These are phyloP conservation scores for Cenopis cana DNA, from an alignment of 2,888 invertebrate species.

Conservation along the genomic window DNA sequence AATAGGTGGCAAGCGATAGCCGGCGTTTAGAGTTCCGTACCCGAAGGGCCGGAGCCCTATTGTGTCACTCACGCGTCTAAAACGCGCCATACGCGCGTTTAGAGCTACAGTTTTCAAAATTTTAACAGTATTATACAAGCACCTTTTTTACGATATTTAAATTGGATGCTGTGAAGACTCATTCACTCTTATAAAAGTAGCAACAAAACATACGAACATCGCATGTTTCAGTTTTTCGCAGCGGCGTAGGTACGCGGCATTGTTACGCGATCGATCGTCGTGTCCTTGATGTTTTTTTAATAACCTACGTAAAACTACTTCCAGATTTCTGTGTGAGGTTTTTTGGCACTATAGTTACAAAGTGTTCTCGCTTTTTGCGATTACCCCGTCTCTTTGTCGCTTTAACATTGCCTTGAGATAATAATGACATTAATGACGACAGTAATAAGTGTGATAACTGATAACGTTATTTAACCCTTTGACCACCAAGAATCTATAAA, in stretches of 20 bases:
- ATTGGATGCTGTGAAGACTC: background rate
- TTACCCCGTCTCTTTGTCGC: background rate
- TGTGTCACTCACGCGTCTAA: too few relatives aligned
- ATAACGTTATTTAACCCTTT: background rate
- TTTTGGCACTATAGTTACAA: constrained; percentile 21
- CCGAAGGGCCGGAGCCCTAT: too few relatives aligned
- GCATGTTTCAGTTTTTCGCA: constrained; percentile 4
- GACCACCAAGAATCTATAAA: too few relatives aligned
- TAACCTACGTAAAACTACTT: constrained; percentile 23
- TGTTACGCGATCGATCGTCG: constrained; percentile 21
- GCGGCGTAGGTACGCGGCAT: constrained; percentile 2
- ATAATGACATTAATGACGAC: background rate
- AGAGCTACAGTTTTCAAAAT: too few relatives aligned
- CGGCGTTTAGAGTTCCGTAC: too few relatives aligned
- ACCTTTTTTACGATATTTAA: background rate
- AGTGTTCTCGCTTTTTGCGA: constrained; percentile 4
- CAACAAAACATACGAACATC: background rate
- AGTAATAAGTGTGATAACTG: too few relatives aligned
- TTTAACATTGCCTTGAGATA: background rate
- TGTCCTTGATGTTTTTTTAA: constrained; percentile 31
- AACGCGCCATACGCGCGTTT: too few relatives aligned
- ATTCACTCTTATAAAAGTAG: background rate
- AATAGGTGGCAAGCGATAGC: background rate
- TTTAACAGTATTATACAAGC: too few relatives aligned
- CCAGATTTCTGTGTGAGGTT: constrained; percentile 21